These are phyloP conservation scores for Natator depressus DNA, from an alignment of 2,113 vertebrate genomes.

Conservation along the genomic window DNA sequence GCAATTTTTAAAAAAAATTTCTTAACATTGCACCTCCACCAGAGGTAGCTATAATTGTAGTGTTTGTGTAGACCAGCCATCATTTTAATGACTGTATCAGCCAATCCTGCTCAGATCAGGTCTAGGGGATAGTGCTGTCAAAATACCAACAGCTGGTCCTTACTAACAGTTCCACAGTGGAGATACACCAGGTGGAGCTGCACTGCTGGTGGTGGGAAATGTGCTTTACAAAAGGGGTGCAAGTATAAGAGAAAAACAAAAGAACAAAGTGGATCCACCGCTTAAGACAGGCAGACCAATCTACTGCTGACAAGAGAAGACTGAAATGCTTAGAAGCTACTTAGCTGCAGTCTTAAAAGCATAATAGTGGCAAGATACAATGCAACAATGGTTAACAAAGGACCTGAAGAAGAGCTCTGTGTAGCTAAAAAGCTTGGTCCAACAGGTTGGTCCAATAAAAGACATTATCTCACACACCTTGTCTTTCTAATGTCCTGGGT, in stretches of 20 bases:
- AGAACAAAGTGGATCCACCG: not conserved
- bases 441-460: too few relatives aligned
- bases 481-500: not conserved
- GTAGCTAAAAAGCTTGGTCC: not conserved
- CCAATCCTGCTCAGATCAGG: not conserved
- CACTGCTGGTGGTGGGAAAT: not conserved
- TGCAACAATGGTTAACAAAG: not conserved
- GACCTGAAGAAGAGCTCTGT: not conserved
- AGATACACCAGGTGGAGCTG: fast-evolving
- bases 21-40: not conserved
- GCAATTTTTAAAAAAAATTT: not conserved
- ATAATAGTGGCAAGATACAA: not conserved
- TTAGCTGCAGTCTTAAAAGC: not conserved
- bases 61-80: not conserved
- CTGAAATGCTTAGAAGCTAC: not conserved
- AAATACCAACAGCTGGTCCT: not conserved
- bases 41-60: not conserved
- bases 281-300: not conserved
- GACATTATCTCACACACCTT: not conserved
- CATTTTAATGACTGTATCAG: not conserved
- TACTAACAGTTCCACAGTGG: not conserved
- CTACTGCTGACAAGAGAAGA: not conserved
- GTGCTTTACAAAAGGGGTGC: not conserved
- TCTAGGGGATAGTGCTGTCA: not conserved
- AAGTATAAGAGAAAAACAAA: not conserved